These are phyloP conservation scores for Phyto melanocephala DNA, from an alignment of 2,888 invertebrate species.

Conservation along the genomic window DNA sequence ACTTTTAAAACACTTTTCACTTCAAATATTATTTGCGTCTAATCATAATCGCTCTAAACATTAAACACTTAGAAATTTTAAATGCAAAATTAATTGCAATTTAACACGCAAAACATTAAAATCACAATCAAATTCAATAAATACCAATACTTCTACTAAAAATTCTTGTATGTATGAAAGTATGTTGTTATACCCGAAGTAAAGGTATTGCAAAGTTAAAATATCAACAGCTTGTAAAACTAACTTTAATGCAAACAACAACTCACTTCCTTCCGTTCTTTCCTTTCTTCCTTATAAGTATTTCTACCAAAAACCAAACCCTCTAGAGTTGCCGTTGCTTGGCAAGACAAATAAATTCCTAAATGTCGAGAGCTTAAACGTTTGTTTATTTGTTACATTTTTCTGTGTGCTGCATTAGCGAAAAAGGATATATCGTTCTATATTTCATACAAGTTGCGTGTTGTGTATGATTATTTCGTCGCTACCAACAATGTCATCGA, in stretches of 20 bases:
- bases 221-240: background rate
- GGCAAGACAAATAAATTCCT: conserved; percentile 68
- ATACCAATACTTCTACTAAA: background rate
- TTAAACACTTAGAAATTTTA: background rate
- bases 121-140: conserved; percentile 2
- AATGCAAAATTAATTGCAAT: conserved; percentile 12
- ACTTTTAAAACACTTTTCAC: conserved; percentile 32
- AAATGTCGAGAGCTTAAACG: conserved; percentile 9
- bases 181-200: background rate
- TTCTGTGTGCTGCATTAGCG: background rate
- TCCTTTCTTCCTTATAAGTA: background rate
- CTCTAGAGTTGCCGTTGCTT: conserved; percentile 78
- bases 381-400: background rate
- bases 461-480: conserved; percentile 29
- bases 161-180: background rate
- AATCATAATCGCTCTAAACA: conserved; percentile 5
- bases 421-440: conserved; percentile 22
- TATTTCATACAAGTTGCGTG: conserved; percentile 26
- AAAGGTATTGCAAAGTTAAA: background rate
- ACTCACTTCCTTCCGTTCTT: conserved; percentile 7
- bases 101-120: conserved; percentile 37
- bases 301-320: background rate
- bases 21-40: conserved; percentile 35
- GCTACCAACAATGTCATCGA: conserved; percentile 64
- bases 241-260: background rate